phyloP scores from a whole-genome alignment of 2,113 vertebrate species.

The Engraulis encrasicolus region DNA sequence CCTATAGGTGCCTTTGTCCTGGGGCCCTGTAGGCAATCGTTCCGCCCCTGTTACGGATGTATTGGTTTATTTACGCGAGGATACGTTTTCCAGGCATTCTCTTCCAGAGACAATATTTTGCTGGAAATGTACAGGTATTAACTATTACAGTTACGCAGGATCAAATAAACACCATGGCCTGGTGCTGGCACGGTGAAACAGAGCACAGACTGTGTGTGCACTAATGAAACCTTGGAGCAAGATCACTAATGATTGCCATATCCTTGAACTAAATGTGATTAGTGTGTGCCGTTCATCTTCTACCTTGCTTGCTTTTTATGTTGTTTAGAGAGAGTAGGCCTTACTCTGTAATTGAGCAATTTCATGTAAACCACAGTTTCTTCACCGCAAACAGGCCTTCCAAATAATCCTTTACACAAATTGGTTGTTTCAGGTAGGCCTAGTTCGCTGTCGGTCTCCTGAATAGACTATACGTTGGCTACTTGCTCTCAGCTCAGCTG shows the following conservation, averaged over 20 bases:
- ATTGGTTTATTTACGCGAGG: constrained; percentile 69
- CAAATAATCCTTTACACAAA: neutral
- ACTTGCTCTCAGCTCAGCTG: too few species aligned
- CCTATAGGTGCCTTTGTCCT: too few species aligned
- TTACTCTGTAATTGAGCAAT: neutral
- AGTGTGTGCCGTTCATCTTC: constrained; percentile 32
- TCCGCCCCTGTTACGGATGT: too few species aligned
- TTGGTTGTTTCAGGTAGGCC: neutral
- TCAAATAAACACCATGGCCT: constrained; percentile 66
- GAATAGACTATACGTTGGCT: neutral
- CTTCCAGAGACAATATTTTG: constrained; percentile 75
- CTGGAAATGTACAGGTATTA: constrained; percentile 75
- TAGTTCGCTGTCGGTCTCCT: neutral
- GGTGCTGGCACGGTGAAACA: constrained; percentile 54
- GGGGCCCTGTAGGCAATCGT: too few species aligned
- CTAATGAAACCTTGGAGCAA: constrained; percentile 64
- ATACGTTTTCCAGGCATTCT: constrained; percentile 62
- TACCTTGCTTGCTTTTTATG: neutral
- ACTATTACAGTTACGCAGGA: constrained; percentile 71
- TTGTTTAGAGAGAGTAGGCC: neutral
- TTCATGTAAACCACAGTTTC: neutral
- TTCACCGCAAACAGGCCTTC: neutral
- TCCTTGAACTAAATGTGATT: constrained; percentile 41
- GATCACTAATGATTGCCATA: constrained; percentile 67
- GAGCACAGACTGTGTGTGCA: constrained; percentile 61